Conservation (phyloP, 2,797 vertebrate genomes). For the Alosa sapidissima region DNA sequence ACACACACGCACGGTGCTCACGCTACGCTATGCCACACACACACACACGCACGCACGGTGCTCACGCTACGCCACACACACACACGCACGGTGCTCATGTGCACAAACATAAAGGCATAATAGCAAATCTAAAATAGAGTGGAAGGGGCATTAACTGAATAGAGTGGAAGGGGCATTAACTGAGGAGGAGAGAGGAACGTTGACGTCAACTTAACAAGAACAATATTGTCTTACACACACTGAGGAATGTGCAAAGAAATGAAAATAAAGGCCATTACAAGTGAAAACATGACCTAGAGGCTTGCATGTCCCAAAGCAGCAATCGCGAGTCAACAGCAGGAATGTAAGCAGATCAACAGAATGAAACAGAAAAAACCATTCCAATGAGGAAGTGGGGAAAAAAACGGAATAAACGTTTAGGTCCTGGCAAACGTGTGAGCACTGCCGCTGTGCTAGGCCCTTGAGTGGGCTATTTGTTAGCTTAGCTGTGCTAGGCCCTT, state of each 20-base stretch:
- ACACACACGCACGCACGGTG: too few relatives aligned
- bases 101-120: not conserved
- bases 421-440: too few relatives aligned
- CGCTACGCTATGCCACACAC: too few relatives aligned
- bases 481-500: too few relatives aligned
- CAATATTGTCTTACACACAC: not conserved
- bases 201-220: not conserved
- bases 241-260: not conserved
- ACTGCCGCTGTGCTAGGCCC: too few relatives aligned
- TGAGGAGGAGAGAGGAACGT: not conserved
- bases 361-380: not conserved
- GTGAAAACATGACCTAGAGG: too few relatives aligned
- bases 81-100: too few relatives aligned
- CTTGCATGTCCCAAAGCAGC: not conserved
- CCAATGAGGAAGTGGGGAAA: not conserved
- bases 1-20: too few relatives aligned
- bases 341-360: not conserved
- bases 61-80: too few relatives aligned
- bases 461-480: too few relatives aligned
- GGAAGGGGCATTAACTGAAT: too few relatives aligned
- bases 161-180: not conserved
- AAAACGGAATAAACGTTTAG: not conserved
- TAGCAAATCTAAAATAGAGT: not conserved
- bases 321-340: not conserved
- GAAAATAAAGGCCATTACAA: not conserved